phyloP scores from a whole-genome alignment of 2,797 vertebrate species.

The Cynopterus sphinx region DNA sequence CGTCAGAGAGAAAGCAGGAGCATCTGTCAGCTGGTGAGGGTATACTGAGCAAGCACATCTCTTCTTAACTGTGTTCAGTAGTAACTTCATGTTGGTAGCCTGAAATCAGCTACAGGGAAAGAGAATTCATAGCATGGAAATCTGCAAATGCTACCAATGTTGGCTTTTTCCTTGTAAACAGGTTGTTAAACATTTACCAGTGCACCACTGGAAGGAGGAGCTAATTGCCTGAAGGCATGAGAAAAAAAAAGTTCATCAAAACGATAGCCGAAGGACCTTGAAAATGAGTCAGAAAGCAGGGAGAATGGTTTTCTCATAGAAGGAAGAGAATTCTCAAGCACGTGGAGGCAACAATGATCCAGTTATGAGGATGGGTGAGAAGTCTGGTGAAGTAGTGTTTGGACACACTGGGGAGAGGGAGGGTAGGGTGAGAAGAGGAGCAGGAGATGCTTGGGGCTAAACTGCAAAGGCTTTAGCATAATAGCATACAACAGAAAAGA shows the following conservation, averaged over 20 bases:
- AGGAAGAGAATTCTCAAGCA: not conserved
- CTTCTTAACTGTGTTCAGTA: not conserved
- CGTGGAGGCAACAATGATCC: rapidly evolving
- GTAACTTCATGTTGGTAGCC: not conserved
- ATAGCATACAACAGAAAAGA: not conserved
- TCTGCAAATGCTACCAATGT: not conserved
- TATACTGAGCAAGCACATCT: rapidly evolving
- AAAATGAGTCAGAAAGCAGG: not conserved
- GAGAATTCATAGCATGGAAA: not conserved
- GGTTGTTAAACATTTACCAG: not conserved
- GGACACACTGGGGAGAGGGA: not conserved
- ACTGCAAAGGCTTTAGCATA: not conserved
- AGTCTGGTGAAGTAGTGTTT: not conserved
- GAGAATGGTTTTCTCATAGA: not conserved
- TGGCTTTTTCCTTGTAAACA: not conserved
- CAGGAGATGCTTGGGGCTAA: not conserved
- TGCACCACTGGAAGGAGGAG: not conserved
- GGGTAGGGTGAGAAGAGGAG: not conserved
- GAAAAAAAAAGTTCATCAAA: not conserved
- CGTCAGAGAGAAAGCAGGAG: not conserved
- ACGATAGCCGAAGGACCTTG: not conserved
- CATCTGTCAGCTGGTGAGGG: not conserved
- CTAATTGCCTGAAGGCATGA: not conserved
- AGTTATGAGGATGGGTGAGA: not conserved
- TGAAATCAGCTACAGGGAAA: not conserved